Base-by-base conservation (phyloP, 2,113 vertebrate genomes). In the Pelecanoides urinatrix region DNA sequence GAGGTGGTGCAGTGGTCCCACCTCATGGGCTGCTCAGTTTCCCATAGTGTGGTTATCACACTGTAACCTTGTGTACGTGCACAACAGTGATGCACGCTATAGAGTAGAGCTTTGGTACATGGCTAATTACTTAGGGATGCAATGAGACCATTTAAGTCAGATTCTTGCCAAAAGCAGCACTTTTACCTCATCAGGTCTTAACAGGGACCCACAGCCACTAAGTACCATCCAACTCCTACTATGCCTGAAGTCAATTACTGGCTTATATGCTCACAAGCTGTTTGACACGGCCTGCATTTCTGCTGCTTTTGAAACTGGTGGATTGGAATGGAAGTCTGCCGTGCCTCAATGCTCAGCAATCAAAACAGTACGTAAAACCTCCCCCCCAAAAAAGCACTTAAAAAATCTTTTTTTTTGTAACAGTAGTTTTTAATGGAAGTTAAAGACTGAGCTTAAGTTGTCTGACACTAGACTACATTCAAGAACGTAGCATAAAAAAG, bases 1-100 rank as follows among this genome's bases (percentile, higher is more conserved):
- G 50, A 70, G 25, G 34, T 32, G 27, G 34, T 23, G 17, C 50
- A 80, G 36, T 67, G 5, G 4, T 77, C 59, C 23, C 34, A 29
- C 40, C 11, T 56, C 52, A 20, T 5, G 15, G 56, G 29, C 47
- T 72, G 59, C 38, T 90, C 55, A 16, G 16, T 61, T 66, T 73
- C 29, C 20, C 5, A 3, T 49, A 30, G 12, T 6, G 25, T 16
- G 47, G 21, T 56, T 86, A 45, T 13, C 29, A 12, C 5, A 16
- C 23, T 66, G 36, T 38, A 62, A 42, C 14, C 44, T 52, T 9
- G 4, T 2, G 1, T n/a, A 81, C 1, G 1, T 55, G 52, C 13
- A 68, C 42, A 79, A 47, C 7, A 30, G 50, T 19, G n/a, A n/a
- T 2, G 2, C 9, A n/a, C 17, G 2, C 9, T 20, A 4, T 3